phyloP scores from a whole-genome alignment of 2,888 invertebrate species.

The Drosophila testacea region DNA sequence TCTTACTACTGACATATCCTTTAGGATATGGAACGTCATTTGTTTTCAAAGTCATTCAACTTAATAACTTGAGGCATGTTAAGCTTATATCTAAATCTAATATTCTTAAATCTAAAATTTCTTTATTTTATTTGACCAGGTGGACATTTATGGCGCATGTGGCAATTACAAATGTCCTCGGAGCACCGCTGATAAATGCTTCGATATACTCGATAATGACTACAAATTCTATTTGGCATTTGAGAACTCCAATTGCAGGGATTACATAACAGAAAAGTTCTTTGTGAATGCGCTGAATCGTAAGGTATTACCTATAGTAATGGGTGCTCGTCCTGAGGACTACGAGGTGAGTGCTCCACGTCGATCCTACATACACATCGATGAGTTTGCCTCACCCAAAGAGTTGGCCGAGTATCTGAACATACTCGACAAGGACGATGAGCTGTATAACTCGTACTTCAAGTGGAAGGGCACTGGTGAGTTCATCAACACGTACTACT shows the following conservation, averaged over 20 bases:
- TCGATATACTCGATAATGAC: slow-evolving; percentile 94
- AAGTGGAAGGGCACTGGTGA: slow-evolving; percentile 97
- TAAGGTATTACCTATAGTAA: slow-evolving; percentile 96
- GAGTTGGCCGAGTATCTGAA: slow-evolving; percentile 95
- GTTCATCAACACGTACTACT: slow-evolving; percentile 96
- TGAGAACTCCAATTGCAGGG: slow-evolving; percentile 98
- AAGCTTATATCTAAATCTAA: background rate
- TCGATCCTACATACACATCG: slow-evolving; percentile 97
- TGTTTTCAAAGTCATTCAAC: too few species aligned
- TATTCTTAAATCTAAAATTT: background rate
- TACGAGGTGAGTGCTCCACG: slow-evolving; percentile 95
- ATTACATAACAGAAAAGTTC: slow-evolving; percentile 98
- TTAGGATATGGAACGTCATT: too few species aligned
- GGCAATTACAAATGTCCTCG: slow-evolving; percentile 94
- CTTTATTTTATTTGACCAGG: slow-evolving; percentile 81
- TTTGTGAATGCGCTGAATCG: slow-evolving; percentile 96
- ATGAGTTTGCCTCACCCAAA: slow-evolving; percentile 95
- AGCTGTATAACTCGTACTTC: slow-evolving; percentile 97
- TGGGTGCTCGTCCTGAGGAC: slow-evolving; percentile 97
- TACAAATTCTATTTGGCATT: slow-evolving; percentile 99
- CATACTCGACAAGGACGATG: slow-evolving; percentile 94
- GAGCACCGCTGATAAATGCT: slow-evolving; percentile 92
- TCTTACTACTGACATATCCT: too few species aligned
- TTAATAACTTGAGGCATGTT: too few species aligned
- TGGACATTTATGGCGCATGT: slow-evolving; percentile 96